Percentiles rank a stretch among this genome's conserved stretches.
phyloP scores from a whole-genome alignment of 2,888 invertebrate genomes.

The Platycheirus rosarum region DNA sequence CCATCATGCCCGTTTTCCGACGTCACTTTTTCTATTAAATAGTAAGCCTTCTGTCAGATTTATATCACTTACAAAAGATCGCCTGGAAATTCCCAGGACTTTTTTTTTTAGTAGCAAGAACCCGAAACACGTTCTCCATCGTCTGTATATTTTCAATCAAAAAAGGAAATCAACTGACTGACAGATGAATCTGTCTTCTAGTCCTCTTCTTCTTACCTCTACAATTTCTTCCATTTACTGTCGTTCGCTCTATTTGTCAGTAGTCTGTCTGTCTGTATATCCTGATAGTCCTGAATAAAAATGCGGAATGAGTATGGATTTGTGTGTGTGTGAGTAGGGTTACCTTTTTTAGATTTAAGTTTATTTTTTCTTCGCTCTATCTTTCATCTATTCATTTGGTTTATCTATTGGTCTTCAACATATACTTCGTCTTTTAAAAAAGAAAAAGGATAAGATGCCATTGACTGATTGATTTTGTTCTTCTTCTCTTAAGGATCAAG shows the following conservation, averaged over 20 bases:
- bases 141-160: conserved; percentile 60
- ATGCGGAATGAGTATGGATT: background rate
- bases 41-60: conserved; percentile 69
- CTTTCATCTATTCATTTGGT: conserved; percentile 50
- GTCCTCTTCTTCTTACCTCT: conserved; percentile 26
- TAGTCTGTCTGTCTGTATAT: conserved; percentile 14
- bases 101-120: conserved; percentile 5
- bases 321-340: conserved; percentile 25
- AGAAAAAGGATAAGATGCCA: conserved; percentile 49
- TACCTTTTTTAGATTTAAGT: conserved; percentile 50
- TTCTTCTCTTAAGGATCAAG: conserved; percentile 28
- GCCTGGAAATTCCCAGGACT: conserved; percentile 7
- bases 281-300: background rate
- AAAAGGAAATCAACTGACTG: conserved; percentile 71
- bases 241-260: conserved; percentile 30
- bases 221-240: conserved; percentile 37
- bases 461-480: conserved; percentile 65
- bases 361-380: conserved; percentile 57
- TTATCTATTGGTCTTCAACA: conserved; percentile 41
- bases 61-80: conserved; percentile 59
- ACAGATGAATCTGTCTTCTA: conserved; percentile 69
- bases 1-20: conserved; percentile 27
- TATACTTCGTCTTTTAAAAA: conserved; percentile 6
- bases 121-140: conserved; percentile 24
- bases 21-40: conserved; percentile 69